phyloP scores from a whole-genome alignment of 2,113 vertebrate genomes.

The Pseudonaja textilis region DNA sequence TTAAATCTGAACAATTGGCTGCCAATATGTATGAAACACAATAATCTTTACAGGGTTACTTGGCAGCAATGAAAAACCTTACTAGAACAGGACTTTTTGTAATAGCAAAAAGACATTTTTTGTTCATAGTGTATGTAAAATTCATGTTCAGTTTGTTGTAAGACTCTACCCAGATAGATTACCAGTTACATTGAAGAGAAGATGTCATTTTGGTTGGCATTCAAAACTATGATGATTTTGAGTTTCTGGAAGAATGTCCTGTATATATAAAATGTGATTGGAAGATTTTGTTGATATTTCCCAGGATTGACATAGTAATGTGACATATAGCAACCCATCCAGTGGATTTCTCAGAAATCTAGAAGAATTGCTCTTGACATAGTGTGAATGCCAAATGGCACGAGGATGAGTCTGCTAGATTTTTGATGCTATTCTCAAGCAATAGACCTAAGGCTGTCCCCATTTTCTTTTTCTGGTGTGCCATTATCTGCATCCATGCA shows the following conservation, averaged over 20 bases:
- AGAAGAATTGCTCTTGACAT: background rate
- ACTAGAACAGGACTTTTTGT: background rate
- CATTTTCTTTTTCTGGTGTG: background rate
- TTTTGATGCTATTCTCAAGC: background rate
- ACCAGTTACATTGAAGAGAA: background rate
- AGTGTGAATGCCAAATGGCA: background rate
- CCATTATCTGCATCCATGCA: background rate
- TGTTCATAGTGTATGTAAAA: no score
- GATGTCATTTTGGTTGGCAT: background rate
- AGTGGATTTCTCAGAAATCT: background rate
- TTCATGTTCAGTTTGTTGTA: background rate
- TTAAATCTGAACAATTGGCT: constrained; percentile 9
- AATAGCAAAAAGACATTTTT: background rate
- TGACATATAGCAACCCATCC: background rate
- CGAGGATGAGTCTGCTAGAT: no score
- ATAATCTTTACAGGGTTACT: background rate
- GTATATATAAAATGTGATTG: background rate
- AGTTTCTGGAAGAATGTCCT: background rate
- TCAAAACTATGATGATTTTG: background rate
- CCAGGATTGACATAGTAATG: background rate
- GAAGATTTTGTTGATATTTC: background rate
- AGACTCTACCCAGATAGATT: background rate
- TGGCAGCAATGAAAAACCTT: background rate
- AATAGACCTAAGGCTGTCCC: background rate
- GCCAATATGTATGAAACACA: background rate